These are phyloP conservation scores for Noctuana brunneofusca DNA, from an alignment of 2,888 invertebrate genomes.

Conservation along the genomic window DNA sequence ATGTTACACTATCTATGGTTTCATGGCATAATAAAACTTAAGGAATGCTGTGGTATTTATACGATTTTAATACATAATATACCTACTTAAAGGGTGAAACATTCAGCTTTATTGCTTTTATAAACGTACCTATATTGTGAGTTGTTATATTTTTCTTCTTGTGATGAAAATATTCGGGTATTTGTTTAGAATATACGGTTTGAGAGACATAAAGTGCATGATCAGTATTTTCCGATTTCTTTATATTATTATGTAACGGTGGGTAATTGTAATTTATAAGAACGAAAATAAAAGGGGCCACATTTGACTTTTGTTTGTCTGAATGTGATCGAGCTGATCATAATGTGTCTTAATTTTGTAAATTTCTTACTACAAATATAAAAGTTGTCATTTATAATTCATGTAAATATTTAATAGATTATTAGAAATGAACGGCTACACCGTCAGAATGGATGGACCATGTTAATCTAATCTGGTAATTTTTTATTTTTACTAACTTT, in stretches of 20 bases:
- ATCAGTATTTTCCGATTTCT: not conserved
- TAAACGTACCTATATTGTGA: not conserved
- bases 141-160: not conserved
- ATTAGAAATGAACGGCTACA: no score
- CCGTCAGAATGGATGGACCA: no score
- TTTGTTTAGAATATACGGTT: not conserved
- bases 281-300: not conserved
- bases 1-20: not conserved
- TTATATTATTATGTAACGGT: not conserved
- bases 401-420: no score
- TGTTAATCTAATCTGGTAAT: no score
- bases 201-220: not conserved
- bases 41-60: not conserved
- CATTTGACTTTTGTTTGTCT: no score
- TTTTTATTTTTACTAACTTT: no score
- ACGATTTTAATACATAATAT: not conserved
- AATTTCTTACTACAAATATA: no score
- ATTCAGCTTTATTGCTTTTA: not conserved
- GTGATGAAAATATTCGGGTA: not conserved
- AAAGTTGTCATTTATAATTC: no score
- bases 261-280: conserved; percentile 3
- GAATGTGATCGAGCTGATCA: no score
- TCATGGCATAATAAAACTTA: not conserved
- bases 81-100: no score
- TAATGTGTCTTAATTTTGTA: no score